Conservation (phyloP, 2,888 invertebrate genomes). For the Endotricha flammealis region DNA sequence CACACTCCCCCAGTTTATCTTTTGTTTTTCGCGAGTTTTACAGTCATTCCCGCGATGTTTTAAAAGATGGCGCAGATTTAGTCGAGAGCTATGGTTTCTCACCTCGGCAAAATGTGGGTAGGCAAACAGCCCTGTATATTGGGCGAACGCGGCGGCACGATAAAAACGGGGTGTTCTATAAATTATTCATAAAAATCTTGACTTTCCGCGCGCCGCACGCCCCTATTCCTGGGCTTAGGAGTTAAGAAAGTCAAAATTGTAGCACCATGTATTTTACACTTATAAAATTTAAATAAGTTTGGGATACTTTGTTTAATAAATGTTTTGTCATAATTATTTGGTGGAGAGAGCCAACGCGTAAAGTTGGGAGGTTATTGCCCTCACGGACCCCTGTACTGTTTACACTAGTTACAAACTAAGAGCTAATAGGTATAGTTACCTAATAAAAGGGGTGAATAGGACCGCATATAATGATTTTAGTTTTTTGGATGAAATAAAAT, state of each 20-base stretch:
- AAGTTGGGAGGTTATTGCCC: no score
- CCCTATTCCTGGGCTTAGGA: not conserved
- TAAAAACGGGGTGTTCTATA: constrained; percentile 34
- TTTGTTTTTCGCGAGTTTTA: not conserved
- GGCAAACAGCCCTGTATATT: constrained; percentile 7
- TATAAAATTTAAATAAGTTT: no score
- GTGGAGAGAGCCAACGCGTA: no score
- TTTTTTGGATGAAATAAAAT: no score
- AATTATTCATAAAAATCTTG: constrained; percentile 43
- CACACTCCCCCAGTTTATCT: not conserved
- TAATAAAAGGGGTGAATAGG: no score
- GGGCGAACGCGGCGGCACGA: constrained; percentile 15
- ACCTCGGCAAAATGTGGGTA: not conserved
- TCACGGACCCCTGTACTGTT: no score
- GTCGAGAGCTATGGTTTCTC: constrained; percentile 1
- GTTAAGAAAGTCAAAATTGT: constrained; percentile 4
- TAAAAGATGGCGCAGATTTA: constrained; percentile 3
- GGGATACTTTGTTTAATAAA: no score
- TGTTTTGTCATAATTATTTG: no score
- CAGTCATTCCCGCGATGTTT: not conserved
- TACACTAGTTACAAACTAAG: no score
- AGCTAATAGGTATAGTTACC: no score
- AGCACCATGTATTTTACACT: constrained; percentile 5
- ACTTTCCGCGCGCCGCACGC: constrained; percentile 17
- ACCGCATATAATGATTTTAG: no score